Evolutionary conservation across 2,888 invertebrate genomes (phyloP).

Genomic region (Tortrix viridana): DNA sequence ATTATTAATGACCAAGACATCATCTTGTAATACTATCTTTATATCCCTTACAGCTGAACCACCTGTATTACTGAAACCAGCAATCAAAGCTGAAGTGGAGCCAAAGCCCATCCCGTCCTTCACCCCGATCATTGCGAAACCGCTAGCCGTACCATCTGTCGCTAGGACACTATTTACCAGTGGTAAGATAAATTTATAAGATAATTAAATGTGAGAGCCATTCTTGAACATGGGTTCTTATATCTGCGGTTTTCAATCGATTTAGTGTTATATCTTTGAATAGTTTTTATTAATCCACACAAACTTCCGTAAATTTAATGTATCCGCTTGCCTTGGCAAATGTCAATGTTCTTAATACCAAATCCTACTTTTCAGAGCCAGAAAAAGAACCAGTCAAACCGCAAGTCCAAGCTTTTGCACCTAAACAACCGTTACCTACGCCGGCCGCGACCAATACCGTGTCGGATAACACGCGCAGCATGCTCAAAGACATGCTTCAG

Average conservation of each 20-base stretch:
- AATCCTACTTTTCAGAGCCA: constrained; percentile 48
- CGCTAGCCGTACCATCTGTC: constrained; percentile 51
- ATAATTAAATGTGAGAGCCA: too few species aligned
- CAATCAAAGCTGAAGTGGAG: constrained; percentile 48
- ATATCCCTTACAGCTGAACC: constrained; percentile 1
- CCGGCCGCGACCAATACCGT: constrained; percentile 40
- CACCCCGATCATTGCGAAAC: constrained; percentile 53
- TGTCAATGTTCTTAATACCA: too few species aligned
- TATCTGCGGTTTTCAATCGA: too few species aligned
- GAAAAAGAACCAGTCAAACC: constrained; percentile 50
- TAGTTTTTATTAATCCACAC: too few species aligned
- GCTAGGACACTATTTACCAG: constrained; percentile 69
- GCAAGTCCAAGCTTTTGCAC: constrained; percentile 33
- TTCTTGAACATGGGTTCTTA: neutral
- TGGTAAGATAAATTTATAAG: constrained; percentile 63
- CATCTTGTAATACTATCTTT: neutral
- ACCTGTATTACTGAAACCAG: neutral
- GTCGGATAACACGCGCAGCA: constrained; percentile 53
- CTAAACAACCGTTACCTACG: constrained; percentile 36
- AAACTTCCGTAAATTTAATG: too few species aligned
- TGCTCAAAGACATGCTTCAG: constrained; percentile 64
- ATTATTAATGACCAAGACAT: too few species aligned
- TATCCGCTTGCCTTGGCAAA: neutral
- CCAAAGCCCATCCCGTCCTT: constrained; percentile 51
- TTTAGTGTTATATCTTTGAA: too few species aligned